Evolutionary conservation across 2,888 invertebrate species (phyloP).

Genomic region (Acanthosepion esculentum): DNA sequence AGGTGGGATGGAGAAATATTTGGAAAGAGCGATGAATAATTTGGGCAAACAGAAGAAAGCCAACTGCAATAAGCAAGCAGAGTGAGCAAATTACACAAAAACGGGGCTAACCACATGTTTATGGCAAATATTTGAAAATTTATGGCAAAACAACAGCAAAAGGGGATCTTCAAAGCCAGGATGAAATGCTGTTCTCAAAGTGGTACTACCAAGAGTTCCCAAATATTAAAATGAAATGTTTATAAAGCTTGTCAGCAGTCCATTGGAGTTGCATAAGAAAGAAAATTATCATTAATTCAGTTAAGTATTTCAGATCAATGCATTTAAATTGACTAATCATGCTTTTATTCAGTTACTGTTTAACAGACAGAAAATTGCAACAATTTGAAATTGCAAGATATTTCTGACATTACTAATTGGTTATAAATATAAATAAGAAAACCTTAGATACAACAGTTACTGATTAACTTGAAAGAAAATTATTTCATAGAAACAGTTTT

Average conservation of each 20-base stretch:
- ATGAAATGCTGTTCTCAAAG: slow-evolving; percentile 21
- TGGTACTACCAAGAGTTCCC: slow-evolving; percentile 44
- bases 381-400: not conserved
- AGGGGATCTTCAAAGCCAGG: slow-evolving; percentile 37
- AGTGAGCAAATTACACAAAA: slow-evolving; percentile 35
- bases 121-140: slow-evolving; percentile 23
- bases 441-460: not conserved
- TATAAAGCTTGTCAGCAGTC: not conserved
- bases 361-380: not conserved
- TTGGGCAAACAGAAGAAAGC: slow-evolving; percentile 13
- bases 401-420: not conserved
- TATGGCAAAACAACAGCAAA: slow-evolving; percentile 39
- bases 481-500: no score
- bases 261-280: not conserved
- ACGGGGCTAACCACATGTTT: not conserved
- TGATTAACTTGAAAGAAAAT: not conserved
- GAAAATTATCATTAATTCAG: not conserved
- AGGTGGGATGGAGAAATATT: not conserved
- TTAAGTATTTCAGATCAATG: not conserved
- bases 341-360: not conserved
- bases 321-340: not conserved
- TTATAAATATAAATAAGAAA: not conserved
- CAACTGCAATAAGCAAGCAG: slow-evolving; percentile 39
- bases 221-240: not conserved
- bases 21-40: slow-evolving; percentile 10